Evolutionary conservation across 1,140 invertebrate species (phyloP), one percentile per base, ranked within the genome.

Genomic region (Pachyrhynchus sulphureomaculatus): DNA sequence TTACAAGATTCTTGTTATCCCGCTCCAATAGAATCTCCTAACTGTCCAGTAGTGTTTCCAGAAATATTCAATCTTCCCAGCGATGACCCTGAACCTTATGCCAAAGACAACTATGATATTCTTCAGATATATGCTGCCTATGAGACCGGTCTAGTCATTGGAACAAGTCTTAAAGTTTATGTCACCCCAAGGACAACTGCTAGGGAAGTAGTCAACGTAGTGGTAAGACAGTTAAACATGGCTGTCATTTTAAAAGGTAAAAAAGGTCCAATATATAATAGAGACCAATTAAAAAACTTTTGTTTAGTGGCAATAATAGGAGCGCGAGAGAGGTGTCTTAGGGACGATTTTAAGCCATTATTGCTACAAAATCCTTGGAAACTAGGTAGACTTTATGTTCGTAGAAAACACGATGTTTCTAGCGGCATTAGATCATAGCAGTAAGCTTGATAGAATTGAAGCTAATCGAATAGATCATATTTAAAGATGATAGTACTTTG

Each of bases 351-450:
- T 72, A 89, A 91, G 67, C 92, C 93, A 0, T 78, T 98, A 1
- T 88, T 94, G 66, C 77, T 98, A 20, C 93, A 97, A 72, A 95
- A 95, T 77, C 95, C 95, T 0, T 98, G 95, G 95, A 89, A 91
- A 49, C 93, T 93, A 71, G 95, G 95, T 0, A 81, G 92, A 15
- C 79, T 98, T 23, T 97, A 95, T 76, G 92, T 98, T 0, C 79
- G 95, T 21, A 88, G 91, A 68, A 93, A 92, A 73, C 90, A 91
- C 66, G 91, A 95, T 69, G 86, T 94, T n/a, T 2, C 77, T 94
- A 9, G 92, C 92, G 0, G 92, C 92, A 9, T 81, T 95, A 3
- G 89, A 93, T 69, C 91, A 93, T 74, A 89, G 87, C 52, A 88
- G 87, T 68, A 88, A 88, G 65, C 87, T 61, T 18, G 58, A 61